phyloP scores from a whole-genome alignment of 2,797 vertebrate genomes.

The Austrolebias charrua region DNA sequence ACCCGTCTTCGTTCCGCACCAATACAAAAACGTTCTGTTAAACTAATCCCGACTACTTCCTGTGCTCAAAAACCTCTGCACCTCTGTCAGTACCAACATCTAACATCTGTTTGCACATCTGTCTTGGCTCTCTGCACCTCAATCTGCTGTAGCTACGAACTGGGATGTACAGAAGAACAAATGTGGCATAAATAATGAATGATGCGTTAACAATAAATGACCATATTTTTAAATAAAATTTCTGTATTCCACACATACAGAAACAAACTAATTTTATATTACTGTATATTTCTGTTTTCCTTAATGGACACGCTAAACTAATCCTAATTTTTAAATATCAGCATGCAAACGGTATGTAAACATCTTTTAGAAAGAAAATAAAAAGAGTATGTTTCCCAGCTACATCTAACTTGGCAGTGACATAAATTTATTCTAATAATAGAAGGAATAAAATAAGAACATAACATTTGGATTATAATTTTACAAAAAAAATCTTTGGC shows the following conservation, averaged over 20 bases:
- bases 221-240: too few relatives aligned
- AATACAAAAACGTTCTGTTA: conserved; percentile 24
- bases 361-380: too few relatives aligned
- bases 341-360: too few relatives aligned
- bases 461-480: not conserved
- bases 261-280: too few relatives aligned
- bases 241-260: too few relatives aligned
- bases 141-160: not conserved
- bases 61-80: not conserved
- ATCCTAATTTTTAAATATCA: too few relatives aligned
- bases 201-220: too few relatives aligned
- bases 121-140: not conserved
- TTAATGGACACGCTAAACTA: too few relatives aligned
- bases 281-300: too few relatives aligned
- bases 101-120: not conserved
- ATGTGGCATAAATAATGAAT: conserved; percentile 27
- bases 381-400: not conserved
- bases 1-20: conserved; percentile 13
- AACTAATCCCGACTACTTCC: conserved; percentile 5
- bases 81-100: not conserved
- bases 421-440: not conserved
- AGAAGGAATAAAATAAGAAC: not conserved
- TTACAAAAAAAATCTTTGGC: conserved; percentile 4
- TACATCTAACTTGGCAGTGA: too few relatives aligned
- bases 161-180: conserved; percentile 5